phyloP scores from a whole-genome alignment of 2,888 invertebrate species.

The Coleophora deauratella region DNA sequence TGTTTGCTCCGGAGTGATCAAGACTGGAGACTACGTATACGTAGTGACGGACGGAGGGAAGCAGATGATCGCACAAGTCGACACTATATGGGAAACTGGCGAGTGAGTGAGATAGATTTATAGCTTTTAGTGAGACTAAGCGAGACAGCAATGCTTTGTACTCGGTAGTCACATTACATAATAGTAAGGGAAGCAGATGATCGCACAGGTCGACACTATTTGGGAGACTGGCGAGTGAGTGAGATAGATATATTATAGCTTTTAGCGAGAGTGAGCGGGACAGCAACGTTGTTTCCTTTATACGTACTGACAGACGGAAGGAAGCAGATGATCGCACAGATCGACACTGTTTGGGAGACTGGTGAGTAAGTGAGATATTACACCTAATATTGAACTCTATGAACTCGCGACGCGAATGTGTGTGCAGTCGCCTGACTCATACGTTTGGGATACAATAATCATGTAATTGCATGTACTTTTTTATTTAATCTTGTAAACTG shows the following conservation, averaged over 20 bases:
- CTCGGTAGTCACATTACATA: too few species aligned
- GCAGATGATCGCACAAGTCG: constrained; percentile 94
- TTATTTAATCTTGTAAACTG: too few species aligned
- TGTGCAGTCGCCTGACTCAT: too few species aligned
- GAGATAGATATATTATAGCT: too few species aligned
- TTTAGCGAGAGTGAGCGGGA: too few species aligned
- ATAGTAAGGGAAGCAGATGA: too few species aligned
- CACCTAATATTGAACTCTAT: too few species aligned
- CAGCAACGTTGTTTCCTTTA: constrained; percentile 87
- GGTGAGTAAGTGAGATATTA: constrained; percentile 80
- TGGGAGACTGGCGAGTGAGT: too few species aligned
- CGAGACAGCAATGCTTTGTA: too few species aligned
- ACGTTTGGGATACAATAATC: too few species aligned
- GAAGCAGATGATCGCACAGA: constrained; percentile 92
- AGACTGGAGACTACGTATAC: constrained; percentile 96
- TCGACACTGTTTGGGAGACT: constrained; percentile 96
- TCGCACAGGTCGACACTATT: not conserved
- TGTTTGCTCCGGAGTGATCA: constrained; percentile 85
- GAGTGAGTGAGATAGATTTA: constrained; percentile 75
- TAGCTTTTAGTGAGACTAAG: not conserved
- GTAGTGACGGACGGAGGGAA: constrained; percentile 92
- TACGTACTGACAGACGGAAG: constrained; percentile 94
- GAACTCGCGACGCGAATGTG: too few species aligned
- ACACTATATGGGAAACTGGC: constrained; percentile 94
- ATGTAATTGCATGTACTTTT: too few species aligned